These are phyloP conservation scores for Megaleporinus macrocephalus DNA, from an alignment of 2,113 vertebrate genomes.

Conservation along the genomic window DNA sequence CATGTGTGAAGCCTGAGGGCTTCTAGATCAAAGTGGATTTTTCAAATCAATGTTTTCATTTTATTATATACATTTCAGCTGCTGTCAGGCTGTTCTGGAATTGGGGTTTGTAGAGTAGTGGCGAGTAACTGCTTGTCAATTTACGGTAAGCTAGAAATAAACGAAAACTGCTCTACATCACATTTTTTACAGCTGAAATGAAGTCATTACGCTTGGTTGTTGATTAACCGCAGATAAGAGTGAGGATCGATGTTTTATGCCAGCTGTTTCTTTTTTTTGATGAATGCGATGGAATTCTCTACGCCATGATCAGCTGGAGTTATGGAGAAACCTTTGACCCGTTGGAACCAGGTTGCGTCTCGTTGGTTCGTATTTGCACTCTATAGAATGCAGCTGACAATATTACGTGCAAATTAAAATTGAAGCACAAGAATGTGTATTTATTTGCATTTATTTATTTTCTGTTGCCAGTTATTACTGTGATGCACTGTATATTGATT, in stretches of 20 bases:
- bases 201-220: constrained; percentile 3
- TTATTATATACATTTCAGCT: too few relatives aligned
- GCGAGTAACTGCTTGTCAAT: neutral
- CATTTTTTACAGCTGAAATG: constrained; percentile 24
- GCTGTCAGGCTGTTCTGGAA: too few relatives aligned
- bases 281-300: neutral
- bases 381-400: neutral
- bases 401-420: neutral
- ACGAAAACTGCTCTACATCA: neutral
- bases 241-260: neutral
- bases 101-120: neutral
- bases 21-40: too few relatives aligned
- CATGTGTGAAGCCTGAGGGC: too few relatives aligned
- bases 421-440: neutral
- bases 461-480: too few relatives aligned
- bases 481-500: too few relatives aligned
- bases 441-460: too few relatives aligned
- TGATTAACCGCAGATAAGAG: constrained; percentile 20
- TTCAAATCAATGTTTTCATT: too few relatives aligned
- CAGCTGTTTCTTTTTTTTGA: neutral
- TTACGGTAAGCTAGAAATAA: neutral
- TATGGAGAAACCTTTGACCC: neutral
- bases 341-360: neutral
- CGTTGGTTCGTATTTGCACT: neutral
- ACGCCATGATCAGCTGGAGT: neutral